These are phyloP conservation scores for Oostethus manadensis DNA, from an alignment of 2,113 vertebrate genomes.

Conservation along the genomic window DNA sequence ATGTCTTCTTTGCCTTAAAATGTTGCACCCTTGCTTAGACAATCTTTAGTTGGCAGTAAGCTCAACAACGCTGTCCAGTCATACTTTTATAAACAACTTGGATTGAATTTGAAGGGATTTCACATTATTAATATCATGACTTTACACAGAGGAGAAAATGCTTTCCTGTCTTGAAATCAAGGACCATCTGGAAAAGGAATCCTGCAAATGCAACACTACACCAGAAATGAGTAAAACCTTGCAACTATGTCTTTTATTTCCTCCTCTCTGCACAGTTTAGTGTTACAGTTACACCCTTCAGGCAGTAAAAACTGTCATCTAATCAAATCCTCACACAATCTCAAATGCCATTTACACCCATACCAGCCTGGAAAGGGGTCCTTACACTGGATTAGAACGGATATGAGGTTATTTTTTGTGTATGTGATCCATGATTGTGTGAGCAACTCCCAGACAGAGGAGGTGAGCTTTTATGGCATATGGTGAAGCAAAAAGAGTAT, in stretches of 20 bases:
- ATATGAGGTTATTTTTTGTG: slow-evolving; percentile 66
- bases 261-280: slow-evolving; percentile 53
- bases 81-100: not conserved
- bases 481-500: slow-evolving; percentile 30
- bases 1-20: slow-evolving; percentile 30
- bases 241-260: slow-evolving; percentile 56
- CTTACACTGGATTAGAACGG: slow-evolving; percentile 66
- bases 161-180: slow-evolving; percentile 22
- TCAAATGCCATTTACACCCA: slow-evolving; percentile 70
- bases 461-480: slow-evolving; percentile 50
- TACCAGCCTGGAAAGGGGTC: slow-evolving; percentile 62
- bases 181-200: slow-evolving; percentile 26
- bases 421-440: slow-evolving; percentile 60
- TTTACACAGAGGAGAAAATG: slow-evolving; percentile 3
- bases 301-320: slow-evolving; percentile 72
- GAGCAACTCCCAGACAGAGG: slow-evolving; percentile 60
- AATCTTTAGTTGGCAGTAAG: not conserved
- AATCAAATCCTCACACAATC: slow-evolving; percentile 67
- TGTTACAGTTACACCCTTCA: slow-evolving; percentile 70
- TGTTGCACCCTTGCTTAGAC: slow-evolving; percentile 1
- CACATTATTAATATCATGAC: not conserved
- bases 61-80: slow-evolving; percentile 1
- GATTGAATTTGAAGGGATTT: not conserved
- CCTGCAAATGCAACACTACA: slow-evolving; percentile 43
- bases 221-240: slow-evolving; percentile 45